phyloP scores from a whole-genome alignment of 1,140 invertebrate genomes.

The Drosophila virilis region DNA sequence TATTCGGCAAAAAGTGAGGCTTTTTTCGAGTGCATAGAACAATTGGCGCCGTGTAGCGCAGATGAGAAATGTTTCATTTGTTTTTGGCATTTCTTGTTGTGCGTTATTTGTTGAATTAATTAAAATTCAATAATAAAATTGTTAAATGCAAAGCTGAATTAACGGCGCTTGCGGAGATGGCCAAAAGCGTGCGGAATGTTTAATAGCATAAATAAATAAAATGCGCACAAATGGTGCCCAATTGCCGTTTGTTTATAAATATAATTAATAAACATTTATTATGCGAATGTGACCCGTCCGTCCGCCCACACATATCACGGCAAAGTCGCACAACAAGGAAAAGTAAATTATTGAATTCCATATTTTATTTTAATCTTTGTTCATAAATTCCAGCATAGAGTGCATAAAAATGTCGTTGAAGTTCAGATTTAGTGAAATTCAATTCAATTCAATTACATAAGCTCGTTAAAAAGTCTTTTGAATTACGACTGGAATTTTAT shows the following conservation, averaged over 20 bases:
- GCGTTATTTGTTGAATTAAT: constrained; percentile 75
- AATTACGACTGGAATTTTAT: background rate
- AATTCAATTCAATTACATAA: background rate
- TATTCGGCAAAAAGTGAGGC: background rate
- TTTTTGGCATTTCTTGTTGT: constrained; percentile 38
- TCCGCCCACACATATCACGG: background rate
- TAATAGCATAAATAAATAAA: constrained; percentile 74
- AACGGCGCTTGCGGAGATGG: constrained; percentile 22
- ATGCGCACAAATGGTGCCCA: constrained; percentile 63
- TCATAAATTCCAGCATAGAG: constrained; percentile 12
- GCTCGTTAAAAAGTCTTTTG: background rate
- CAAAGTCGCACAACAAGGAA: constrained; percentile 1
- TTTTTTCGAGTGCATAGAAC: constrained; percentile 4
- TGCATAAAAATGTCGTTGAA: background rate
- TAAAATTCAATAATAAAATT: constrained; percentile 80
- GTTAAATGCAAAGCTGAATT: constrained; percentile 64
- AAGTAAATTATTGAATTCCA: constrained; percentile 12
- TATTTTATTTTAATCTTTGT: constrained; percentile 20
- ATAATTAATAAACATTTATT: constrained; percentile 72
- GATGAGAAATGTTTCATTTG: constrained; percentile 37
- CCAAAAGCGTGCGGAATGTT: constrained; percentile 49
- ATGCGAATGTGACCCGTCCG: constrained; percentile 28
- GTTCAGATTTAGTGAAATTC: background rate
- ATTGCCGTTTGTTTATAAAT: constrained; percentile 72
- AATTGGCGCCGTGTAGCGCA: background rate